A percentile compares a stretch with the other conserved stretches of the same genome.
Conservation (phyloP, 2,888 invertebrate genomes). For the Ennomos quercinarius region DNA sequence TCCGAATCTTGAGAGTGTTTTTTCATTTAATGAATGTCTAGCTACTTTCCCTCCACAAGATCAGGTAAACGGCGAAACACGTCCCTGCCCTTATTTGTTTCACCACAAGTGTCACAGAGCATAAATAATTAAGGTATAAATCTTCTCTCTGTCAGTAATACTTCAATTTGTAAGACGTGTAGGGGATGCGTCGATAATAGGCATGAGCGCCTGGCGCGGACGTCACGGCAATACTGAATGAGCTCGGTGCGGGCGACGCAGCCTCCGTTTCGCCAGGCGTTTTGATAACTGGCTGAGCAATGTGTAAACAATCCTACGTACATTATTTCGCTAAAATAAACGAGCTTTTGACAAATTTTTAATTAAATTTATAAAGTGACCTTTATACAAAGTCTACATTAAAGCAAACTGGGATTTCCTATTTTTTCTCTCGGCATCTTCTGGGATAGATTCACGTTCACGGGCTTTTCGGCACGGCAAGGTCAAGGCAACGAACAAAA, state of each 20-base stretch:
- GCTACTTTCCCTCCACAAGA: background rate
- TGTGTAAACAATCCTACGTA: background rate
- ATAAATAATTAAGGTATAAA: constrained; percentile 1
- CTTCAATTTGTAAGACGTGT: constrained; percentile 8
- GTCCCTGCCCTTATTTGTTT: background rate
- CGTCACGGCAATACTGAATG: constrained; percentile 61
- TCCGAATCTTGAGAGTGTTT: no score
- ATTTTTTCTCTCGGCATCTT: no score
- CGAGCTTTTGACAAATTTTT: background rate
- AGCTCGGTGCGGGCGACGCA: constrained; percentile 8
- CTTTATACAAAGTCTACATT: no score
- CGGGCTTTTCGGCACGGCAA: no score
- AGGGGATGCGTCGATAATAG: background rate
- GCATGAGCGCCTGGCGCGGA: constrained; percentile 54
- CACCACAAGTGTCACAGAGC: background rate
- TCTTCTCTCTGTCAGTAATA: background rate
- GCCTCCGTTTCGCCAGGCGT: constrained; percentile 13
- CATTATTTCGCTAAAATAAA: background rate
- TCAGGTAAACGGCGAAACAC: background rate
- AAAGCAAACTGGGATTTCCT: no score
- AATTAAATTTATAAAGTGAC: background rate
- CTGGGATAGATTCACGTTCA: no score
- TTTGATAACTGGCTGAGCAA: constrained; percentile 5
- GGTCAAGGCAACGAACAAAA: no score
- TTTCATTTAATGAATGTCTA: background rate